Base-by-base conservation (phyloP, 2,888 invertebrate genomes). In the Torymus tubicola region DNA sequence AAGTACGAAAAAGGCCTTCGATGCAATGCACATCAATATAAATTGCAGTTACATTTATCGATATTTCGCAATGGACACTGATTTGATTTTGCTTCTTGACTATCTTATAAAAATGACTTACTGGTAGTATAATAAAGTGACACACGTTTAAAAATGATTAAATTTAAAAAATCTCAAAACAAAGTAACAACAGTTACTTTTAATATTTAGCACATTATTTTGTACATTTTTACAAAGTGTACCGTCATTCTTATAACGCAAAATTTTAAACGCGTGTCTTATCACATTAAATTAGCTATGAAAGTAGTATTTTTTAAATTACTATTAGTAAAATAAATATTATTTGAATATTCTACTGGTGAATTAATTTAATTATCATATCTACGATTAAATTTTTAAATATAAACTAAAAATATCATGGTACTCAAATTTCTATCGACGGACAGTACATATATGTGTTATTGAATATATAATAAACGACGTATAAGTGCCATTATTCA, bases 1-100 rank as follows among this genome's bases (percentile, higher is more conserved):
- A 69, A 71, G 70, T 78, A 78, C 52, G 65, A 81, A 70, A 80
- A 81, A 81, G 65, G 73, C 70, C 70, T 55, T 81, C 18, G 53
- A 63, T 69, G 68, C 55, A 53, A 60, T 60, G 50, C 50, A 14
- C 63, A 61, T 67, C 60, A 67, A 53, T 42, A 42, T 57, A 53
- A 61, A 72, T 63, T 16, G 52, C 52, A 71, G 24, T 58, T 42
- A 78, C 60, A 24, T 63, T 71, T 52, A 50, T 70, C 75, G 53
- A 55, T 55, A 16, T 18, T 55, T 52, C 24, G 5, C n/a, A 58
- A 52, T 50, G 50, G 63, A 77, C 64, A 42, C 18, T 63, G 42
- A n/a, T 55, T 70, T 53, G 58, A 64, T 55, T 70, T 42, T 69
- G 31, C 14, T 13, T 8, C 31, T 1, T 2, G 42, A 42, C 42